Conservation (phyloP, 2,113 vertebrate species). For the Mola mola region DNA sequence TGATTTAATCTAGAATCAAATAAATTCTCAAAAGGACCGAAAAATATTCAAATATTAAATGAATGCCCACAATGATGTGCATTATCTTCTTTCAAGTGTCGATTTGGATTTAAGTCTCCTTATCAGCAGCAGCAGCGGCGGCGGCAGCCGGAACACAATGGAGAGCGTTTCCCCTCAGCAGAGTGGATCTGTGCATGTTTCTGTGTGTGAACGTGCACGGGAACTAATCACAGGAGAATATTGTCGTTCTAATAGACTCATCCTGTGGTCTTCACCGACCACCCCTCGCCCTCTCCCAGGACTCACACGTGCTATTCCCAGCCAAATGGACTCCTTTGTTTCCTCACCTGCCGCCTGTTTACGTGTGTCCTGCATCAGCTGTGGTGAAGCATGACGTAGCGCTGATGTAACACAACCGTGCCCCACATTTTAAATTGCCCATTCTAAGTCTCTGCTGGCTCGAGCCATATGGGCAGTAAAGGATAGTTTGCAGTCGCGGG, state of each 20-base stretch:
- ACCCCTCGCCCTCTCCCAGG: no score
- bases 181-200: background rate
- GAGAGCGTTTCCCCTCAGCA: background rate
- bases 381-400: no score
- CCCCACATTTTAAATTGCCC: slow-evolving; percentile 29
- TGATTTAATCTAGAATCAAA: no score
- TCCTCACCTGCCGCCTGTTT: slow-evolving; percentile 43
- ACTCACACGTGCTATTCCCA: slow-evolving; percentile 46
- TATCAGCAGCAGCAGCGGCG: no score
- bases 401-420: background rate
- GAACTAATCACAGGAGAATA: slow-evolving; percentile 48
- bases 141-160: no score
- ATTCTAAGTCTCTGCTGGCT: slow-evolving; percentile 32
- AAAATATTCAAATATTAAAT: no score
- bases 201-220: background rate
- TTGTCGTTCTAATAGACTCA: slow-evolving; percentile 32
- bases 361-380: no score
- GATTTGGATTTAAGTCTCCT: no score
- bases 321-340: slow-evolving; percentile 25
- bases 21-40: no score
- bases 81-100: no score
- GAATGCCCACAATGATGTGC: no score
- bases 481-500: slow-evolving; percentile 25
- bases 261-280: no score
- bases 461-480: slow-evolving; percentile 25